These are phyloP conservation scores for Lordiphosa stackelbergi DNA, from an alignment of 1,140 invertebrate species.

Conservation along the genomic window DNA sequence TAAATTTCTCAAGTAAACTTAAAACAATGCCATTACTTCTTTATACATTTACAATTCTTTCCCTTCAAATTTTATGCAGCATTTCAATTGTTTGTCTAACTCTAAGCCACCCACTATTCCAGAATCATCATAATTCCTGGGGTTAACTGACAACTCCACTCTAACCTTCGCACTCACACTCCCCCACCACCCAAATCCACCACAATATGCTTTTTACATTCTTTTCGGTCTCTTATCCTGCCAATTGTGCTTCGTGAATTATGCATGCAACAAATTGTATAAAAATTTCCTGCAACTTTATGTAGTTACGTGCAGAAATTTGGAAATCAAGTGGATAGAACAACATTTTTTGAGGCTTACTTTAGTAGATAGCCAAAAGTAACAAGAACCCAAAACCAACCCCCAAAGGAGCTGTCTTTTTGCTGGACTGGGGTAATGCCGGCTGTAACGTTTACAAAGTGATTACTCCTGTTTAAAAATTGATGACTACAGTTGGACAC, in stretches of 20 bases:
- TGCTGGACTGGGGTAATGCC: constrained; percentile 17
- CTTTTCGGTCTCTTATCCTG: constrained; percentile 21
- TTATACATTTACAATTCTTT: no score
- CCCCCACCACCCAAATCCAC: constrained; percentile 52
- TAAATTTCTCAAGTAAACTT: no score
- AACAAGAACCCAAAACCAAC: constrained; percentile 36
- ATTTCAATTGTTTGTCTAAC: constrained; percentile 2
- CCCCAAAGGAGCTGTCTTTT: constrained; percentile 40
- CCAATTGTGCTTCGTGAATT: constrained; percentile 62
- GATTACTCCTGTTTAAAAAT: constrained; percentile 76
- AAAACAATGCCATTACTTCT: no score
- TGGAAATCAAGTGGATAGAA: constrained; percentile 55
- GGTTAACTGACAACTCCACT: constrained; percentile 15
- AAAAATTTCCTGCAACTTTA: constrained; percentile 75
- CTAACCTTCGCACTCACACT: constrained; percentile 6
- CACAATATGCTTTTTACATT: constrained; percentile 32
- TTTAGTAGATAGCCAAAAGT: constrained; percentile 39
- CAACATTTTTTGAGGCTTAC: constrained; percentile 55
- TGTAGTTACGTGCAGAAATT: constrained; percentile 73
- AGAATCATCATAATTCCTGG: constrained; percentile 70
- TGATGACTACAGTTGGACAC: constrained; percentile 74
- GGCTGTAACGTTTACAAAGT: constrained; percentile 70
- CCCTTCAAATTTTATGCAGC: no score
- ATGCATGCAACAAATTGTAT: constrained; percentile 77
- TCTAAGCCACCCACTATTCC: constrained; percentile 33